Evolutionary conservation across 2,888 invertebrate species (phyloP).

Genomic region (Prenolepis imparis): DNA sequence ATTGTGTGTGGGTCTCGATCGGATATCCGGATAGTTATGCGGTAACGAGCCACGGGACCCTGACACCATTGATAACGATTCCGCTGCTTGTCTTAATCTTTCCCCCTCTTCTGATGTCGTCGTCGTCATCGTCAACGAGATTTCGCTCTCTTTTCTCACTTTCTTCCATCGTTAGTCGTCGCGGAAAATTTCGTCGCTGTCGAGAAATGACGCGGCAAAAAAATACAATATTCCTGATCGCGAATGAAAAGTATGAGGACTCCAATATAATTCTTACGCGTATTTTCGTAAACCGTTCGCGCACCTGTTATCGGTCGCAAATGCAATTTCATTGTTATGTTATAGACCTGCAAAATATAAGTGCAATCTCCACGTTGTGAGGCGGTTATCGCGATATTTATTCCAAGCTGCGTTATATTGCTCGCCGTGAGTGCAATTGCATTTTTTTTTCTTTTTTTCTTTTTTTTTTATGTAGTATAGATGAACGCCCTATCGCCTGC

Average conservation of each 20-base stretch:
- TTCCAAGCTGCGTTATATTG: not conserved
- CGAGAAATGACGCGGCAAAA: constrained; percentile 18
- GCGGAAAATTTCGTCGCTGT: constrained; percentile 36
- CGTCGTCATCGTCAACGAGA: not conserved
- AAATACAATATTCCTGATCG: not conserved
- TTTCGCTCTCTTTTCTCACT: constrained; percentile 2
- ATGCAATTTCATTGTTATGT: constrained; percentile 31
- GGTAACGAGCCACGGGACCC: constrained; percentile 69
- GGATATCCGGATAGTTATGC: constrained; percentile 62
- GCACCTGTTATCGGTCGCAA: constrained; percentile 30
- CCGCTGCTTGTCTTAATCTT: constrained; percentile 61
- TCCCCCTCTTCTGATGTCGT: not conserved
- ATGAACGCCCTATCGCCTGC: not conserved
- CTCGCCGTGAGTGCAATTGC: not conserved
- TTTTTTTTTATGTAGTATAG: not conserved
- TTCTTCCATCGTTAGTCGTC: constrained; percentile 19
- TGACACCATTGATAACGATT: constrained; percentile 78
- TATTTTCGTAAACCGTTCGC: constrained; percentile 10
- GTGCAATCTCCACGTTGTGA: constrained; percentile 6
- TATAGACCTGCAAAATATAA: constrained; percentile 31
- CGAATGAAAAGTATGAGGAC: not conserved
- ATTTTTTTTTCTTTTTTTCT: not conserved
- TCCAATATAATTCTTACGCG: constrained; percentile 34
- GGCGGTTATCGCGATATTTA: constrained; percentile 29
- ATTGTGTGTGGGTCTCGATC: constrained; percentile 48